Percentiles rank a stretch among this genome's conserved stretches.
Conservation (phyloP, 2,797 vertebrate genomes). For the Girardinus metallicus region DNA sequence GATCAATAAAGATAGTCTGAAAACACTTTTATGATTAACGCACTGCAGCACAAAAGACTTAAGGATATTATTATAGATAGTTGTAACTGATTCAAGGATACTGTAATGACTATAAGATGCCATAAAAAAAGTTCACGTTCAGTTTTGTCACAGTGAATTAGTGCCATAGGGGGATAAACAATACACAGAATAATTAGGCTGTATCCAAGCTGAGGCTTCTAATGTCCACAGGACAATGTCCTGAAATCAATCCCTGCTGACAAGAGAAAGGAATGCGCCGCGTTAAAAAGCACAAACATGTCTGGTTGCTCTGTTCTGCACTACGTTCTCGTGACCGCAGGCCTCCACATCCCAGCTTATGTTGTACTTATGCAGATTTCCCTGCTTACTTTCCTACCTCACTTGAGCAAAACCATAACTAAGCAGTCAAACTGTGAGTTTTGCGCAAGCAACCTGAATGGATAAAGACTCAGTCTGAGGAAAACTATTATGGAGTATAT, state of each 20-base stretch:
- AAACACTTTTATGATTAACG: conserved; percentile 73
- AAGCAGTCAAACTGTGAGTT: conserved; percentile 44
- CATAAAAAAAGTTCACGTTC: conserved; percentile 48
- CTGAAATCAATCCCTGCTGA: conserved; percentile 72
- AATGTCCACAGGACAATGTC: conserved; percentile 72
- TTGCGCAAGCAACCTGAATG: conserved; percentile 29
- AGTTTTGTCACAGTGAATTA: conserved; percentile 66
- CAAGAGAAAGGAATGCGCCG: conserved; percentile 50
- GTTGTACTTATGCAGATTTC: conserved; percentile 64
- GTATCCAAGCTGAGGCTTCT: conserved; percentile 66
- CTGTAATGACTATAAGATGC: conserved; percentile 62
- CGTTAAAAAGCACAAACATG: conserved; percentile 63
- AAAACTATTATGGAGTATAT: conserved; percentile 49
- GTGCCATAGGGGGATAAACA: conserved; percentile 68
- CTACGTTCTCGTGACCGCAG: conserved; percentile 58
- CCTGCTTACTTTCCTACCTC: conserved; percentile 65
- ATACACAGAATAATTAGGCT: conserved; percentile 72
- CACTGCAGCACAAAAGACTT: conserved; percentile 69
- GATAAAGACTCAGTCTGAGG: conserved; percentile 34
- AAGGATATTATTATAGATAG: conserved; percentile 75
- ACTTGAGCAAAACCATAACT: conserved; percentile 62
- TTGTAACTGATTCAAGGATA: conserved; percentile 64
- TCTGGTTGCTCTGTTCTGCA: conserved; percentile 58
- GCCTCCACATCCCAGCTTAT: conserved; percentile 64
- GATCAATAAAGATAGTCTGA: conserved; percentile 79